Conservation (phyloP, 2,113 vertebrate genomes). For the Neotragus pygmaeus region DNA sequence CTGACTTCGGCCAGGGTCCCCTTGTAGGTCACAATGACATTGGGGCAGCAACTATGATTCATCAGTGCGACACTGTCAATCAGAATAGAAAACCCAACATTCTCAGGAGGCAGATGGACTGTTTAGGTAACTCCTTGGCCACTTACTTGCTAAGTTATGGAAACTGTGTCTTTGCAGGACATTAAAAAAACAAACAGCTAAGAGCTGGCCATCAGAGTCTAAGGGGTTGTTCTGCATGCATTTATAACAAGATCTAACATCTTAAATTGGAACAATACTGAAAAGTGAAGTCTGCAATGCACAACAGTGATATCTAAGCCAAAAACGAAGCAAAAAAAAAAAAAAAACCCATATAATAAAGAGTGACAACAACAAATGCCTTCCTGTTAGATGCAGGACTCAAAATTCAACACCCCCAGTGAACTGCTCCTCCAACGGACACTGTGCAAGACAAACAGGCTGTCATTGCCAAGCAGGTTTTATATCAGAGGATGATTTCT, state of each 20-base stretch:
- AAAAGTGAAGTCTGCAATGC: background rate
- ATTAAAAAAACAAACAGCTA: background rate
- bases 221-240: background rate
- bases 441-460: background rate
- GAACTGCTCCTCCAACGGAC: fast-evolving
- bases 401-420: background rate
- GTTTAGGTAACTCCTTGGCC: background rate
- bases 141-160: background rate
- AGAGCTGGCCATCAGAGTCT: background rate
- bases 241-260: background rate
- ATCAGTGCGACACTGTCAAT: conserved; percentile 88
- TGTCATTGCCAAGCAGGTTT: background rate
- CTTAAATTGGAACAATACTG: background rate
- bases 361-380: background rate
- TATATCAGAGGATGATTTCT: background rate
- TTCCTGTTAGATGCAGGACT: background rate
- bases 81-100: conserved; percentile 20
- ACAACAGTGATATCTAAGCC: background rate
- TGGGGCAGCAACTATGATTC: conserved; percentile 97
- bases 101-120: background rate
- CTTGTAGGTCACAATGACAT: conserved; percentile 93
- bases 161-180: background rate
- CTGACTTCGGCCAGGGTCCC: conserved; percentile 90
- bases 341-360: background rate
- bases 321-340: fast-evolving